Evolutionary conservation across 2,113 vertebrate genomes (phyloP), one percentile per base, ranked within the genome.

Genomic region (Acinonyx jubatus): DNA sequence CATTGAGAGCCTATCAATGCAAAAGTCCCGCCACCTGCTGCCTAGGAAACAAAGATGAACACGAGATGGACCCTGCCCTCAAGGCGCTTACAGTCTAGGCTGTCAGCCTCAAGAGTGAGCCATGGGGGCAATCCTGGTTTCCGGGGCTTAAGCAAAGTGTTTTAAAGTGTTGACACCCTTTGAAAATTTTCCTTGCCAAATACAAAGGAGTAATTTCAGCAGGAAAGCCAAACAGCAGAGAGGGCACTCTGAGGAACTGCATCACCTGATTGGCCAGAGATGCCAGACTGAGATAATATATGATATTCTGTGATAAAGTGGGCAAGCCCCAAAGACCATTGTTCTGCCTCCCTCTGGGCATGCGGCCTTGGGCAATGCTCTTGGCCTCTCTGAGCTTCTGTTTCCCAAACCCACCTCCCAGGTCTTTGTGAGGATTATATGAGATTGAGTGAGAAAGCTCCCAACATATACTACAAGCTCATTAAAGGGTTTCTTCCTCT

Each of bases 71-170:
- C 7, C 6, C 33, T 81, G 73, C 4, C 63, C 41, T 65, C 38
- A 25, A 45, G 73, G 13, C 10, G 8, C 52, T 92, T n/a, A 23
- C 13, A 2, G 0, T 21, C 21, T 10, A 66, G 27, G n/a, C 11
- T 3, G 16, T 76, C 52, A 31, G 31, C 81, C 23, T 4, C 5
- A 57, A 27, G 41, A 38, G 52, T 85, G 33, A 14, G 2, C 4
- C 36, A 21, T 15, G 1, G 8, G 3, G 12, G 15, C 41, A 19
- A 0, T 36, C 1, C 36, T 6, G 6, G 5, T 10, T 57, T 38
- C 13, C 25, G 27, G 61, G 76, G 48, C 29, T 79, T 45, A 33
- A n/a, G 11, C 12, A 78, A 36, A 71, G 25, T 25, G 96, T 52
- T 91, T 71, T 1, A 38, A 52, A 50, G 50, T 27, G 21, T 31